Conservation (phyloP, 2,888 invertebrate species). For the Antitype chi region DNA sequence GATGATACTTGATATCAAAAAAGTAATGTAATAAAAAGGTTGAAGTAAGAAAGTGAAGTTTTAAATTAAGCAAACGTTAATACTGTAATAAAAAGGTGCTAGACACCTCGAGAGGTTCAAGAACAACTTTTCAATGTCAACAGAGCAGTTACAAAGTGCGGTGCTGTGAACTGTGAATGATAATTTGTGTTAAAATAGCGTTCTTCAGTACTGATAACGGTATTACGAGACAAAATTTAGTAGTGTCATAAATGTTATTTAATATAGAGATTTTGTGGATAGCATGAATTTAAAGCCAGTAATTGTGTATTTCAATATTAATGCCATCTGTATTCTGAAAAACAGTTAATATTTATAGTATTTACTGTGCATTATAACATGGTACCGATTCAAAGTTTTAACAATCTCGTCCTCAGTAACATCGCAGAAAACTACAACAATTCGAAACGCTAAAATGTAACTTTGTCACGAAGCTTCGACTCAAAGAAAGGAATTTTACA, state of each 20-base stretch:
- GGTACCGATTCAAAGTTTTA: constrained; percentile 19
- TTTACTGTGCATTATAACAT: not conserved
- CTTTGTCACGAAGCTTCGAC: constrained; percentile 40
- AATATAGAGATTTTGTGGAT: constrained; percentile 9
- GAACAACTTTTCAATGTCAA: constrained; percentile 57
- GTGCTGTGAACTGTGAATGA: constrained; percentile 65
- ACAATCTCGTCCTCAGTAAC: constrained; percentile 28
- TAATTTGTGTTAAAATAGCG: constrained; percentile 53
- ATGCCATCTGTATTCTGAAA: not conserved
- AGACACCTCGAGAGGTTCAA: constrained; percentile 40
- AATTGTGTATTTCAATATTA: constrained; percentile 2
- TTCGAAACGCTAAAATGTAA: constrained; percentile 43
- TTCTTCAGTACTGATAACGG: constrained; percentile 36
- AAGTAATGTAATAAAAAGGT: constrained; percentile 1
- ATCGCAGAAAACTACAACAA: constrained; percentile 55
- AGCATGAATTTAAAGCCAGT: not conserved
- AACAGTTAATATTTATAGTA: not conserved
- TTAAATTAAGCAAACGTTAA: constrained; percentile 31
- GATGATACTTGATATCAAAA: not conserved
- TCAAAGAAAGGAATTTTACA: constrained; percentile 65
- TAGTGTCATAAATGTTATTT: constrained; percentile 23
- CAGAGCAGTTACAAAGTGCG: constrained; percentile 58
- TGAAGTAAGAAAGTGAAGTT: constrained; percentile 17
- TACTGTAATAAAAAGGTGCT: constrained; percentile 39
- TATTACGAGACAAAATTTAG: constrained; percentile 31